Evolutionary conservation across 2,797 vertebrate species (phyloP).

Genomic region (Sebastolobus altivelis): DNA sequence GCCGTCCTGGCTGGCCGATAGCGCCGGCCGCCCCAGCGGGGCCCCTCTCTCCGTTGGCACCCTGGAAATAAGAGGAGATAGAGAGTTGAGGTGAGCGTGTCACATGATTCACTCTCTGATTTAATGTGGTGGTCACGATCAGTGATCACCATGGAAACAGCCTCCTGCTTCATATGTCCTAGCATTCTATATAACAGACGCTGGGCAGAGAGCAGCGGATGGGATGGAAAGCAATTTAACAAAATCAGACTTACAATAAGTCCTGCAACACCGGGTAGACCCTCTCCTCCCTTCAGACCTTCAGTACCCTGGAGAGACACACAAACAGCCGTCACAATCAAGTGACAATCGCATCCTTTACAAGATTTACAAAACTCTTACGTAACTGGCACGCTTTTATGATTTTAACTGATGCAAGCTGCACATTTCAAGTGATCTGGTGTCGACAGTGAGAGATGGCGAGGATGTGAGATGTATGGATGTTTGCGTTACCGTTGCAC

Average conservation of each 20-base stretch:
- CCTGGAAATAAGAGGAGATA: conserved; percentile 77
- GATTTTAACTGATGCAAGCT: conserved; percentile 1
- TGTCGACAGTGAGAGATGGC: background rate
- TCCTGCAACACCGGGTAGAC: conserved; percentile 87
- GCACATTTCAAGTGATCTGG: conserved; percentile 10
- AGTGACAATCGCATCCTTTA: background rate
- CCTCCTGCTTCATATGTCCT: conserved; percentile 45
- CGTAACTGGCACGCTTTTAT: background rate
- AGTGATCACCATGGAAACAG: conserved; percentile 79
- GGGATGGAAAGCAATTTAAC: conserved; percentile 20
- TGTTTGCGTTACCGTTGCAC: conserved; percentile 84
- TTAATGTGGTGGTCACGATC: conserved; percentile 62
- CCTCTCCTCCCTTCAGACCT: conserved; percentile 94
- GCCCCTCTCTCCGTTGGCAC: conserved; percentile 91
- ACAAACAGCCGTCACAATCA: conserved; percentile 27
- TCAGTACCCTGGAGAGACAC: conserved; percentile 85
- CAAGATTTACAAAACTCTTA: background rate
- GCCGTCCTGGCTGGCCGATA: conserved; percentile 92
- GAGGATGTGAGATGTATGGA: conserved; percentile 4
- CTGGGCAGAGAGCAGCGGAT: conserved; percentile 12
- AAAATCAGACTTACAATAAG: conserved; percentile 84
- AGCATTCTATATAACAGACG: conserved; percentile 30
- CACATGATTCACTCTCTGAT: conserved; percentile 61
- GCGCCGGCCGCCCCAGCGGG: conserved; percentile 89
- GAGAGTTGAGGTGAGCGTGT: conserved; percentile 48